Evolutionary conservation across 2,888 invertebrate species (phyloP).

Genomic region (Melinaea menophilus): DNA sequence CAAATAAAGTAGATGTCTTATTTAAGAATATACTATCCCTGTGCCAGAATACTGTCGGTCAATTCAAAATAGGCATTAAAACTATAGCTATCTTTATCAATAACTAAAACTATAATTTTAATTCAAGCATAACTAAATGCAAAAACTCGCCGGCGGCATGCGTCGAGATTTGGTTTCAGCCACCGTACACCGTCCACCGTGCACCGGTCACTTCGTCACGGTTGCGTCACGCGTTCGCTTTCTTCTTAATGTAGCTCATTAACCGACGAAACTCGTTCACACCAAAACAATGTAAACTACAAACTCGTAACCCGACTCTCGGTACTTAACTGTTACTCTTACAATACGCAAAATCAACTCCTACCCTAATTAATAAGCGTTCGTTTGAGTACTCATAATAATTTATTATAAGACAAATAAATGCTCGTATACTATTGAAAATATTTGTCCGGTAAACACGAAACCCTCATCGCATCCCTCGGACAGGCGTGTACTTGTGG

Average conservation of each 20-base stretch:
- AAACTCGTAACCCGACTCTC: slow-evolving; percentile 52
- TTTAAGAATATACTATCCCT: no score
- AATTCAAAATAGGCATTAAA: no score
- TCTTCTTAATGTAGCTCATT: slow-evolving; percentile 64
- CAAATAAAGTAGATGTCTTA: no score
- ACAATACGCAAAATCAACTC: slow-evolving; percentile 23
- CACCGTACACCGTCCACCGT: slow-evolving; percentile 44
- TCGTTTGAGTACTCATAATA: slow-evolving; percentile 44
- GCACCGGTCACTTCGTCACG: slow-evolving; percentile 28
- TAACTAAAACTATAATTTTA: background rate
- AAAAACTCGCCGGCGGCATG: slow-evolving; percentile 52
- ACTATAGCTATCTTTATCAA: no score
- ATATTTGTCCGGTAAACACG: slow-evolving; percentile 65
- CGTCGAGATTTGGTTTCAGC: slow-evolving; percentile 66
- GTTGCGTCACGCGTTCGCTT: slow-evolving; percentile 48
- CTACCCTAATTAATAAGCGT: slow-evolving; percentile 26
- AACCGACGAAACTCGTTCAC: slow-evolving; percentile 54
- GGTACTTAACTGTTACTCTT: slow-evolving; percentile 26
- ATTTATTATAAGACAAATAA: slow-evolving; percentile 59
- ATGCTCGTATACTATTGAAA: slow-evolving; percentile 54
- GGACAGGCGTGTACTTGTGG: slow-evolving; percentile 49
- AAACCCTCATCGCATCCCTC: slow-evolving; percentile 44
- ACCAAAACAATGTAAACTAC: slow-evolving; percentile 49
- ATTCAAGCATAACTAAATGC: slow-evolving; percentile 64
- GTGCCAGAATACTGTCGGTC: no score